A percentile compares a stretch with the other conserved stretches of the same genome.
Evolutionary conservation across 1,140 invertebrate genomes (phyloP).

Genomic region (Asbolus verrucosus): DNA sequence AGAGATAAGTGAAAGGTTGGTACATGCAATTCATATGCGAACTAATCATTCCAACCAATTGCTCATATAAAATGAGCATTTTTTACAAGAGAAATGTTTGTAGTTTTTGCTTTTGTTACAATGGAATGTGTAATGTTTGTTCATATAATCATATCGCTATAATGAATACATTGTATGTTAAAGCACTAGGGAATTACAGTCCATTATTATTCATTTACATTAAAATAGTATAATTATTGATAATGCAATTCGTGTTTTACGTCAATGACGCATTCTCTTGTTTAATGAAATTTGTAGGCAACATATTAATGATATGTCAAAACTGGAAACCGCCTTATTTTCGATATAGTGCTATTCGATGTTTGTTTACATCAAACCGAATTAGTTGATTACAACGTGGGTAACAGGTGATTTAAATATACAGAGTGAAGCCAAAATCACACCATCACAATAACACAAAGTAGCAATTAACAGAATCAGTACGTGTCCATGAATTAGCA

Average conservation of each 20-base stretch:
- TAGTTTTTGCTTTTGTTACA: background rate
- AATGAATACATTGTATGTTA: constrained; percentile 26
- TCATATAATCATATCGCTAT: constrained; percentile 17
- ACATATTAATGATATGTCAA: too few species aligned
- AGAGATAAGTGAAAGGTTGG: too few species aligned
- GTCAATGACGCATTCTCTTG: constrained; percentile 28
- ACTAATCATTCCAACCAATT: background rate
- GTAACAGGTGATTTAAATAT: too few species aligned
- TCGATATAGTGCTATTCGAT: too few species aligned
- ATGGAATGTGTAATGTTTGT: constrained; percentile 13
- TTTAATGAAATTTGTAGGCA: too few species aligned
- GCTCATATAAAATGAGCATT: background rate
- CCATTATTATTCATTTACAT: constrained; percentile 30
- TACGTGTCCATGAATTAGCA: too few species aligned
- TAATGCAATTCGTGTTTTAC: constrained; percentile 25
- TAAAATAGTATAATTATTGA: constrained; percentile 21
- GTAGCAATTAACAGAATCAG: too few species aligned
- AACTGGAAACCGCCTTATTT: too few species aligned
- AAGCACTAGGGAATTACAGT: background rate
- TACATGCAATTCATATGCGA: background rate
- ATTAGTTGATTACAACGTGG: too few species aligned
- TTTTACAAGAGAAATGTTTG: constrained; percentile 6
- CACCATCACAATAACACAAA: too few species aligned
- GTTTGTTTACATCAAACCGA: too few species aligned
- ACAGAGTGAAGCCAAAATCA: too few species aligned